phyloP scores from a whole-genome alignment of 2,888 invertebrate species.

The Plusia festucae region DNA sequence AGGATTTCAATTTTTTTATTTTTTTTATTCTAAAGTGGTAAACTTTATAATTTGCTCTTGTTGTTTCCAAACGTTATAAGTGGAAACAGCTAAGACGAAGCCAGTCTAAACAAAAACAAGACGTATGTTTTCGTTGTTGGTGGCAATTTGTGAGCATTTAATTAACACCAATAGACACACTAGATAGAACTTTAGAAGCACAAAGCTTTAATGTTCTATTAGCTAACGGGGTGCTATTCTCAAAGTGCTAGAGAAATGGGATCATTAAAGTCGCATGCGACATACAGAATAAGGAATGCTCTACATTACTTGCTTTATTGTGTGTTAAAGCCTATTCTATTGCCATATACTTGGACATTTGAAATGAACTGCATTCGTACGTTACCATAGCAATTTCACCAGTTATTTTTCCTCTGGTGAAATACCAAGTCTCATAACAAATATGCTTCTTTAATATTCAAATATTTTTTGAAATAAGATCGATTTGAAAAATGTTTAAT shows the following conservation, averaged over 20 bases:
- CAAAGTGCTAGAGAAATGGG: slow-evolving; percentile 36
- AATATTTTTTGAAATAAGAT: too few relatives aligned
- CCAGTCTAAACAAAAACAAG: slow-evolving; percentile 18
- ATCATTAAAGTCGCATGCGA: slow-evolving; percentile 29
- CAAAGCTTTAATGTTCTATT: slow-evolving; percentile 57
- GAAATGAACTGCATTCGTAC: slow-evolving; percentile 19
- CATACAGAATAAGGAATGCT: slow-evolving; percentile 47
- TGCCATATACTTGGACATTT: slow-evolving; percentile 32
- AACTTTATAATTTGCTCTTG: neutral
- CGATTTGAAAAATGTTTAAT: too few relatives aligned
- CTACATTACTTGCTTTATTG: slow-evolving; percentile 48
- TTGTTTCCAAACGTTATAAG: neutral
- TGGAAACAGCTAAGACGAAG: neutral
- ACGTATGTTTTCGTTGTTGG: slow-evolving; percentile 22
- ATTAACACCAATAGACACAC: slow-evolving; percentile 38
- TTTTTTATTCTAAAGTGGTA: too few relatives aligned
- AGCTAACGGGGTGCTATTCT: slow-evolving; percentile 48
- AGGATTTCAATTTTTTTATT: too few relatives aligned
- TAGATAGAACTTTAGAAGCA: slow-evolving; percentile 44
- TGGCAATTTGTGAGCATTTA: slow-evolving; percentile 45
- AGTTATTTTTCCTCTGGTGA: neutral
- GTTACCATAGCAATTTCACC: slow-evolving; percentile 31
- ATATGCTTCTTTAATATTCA: too few relatives aligned
- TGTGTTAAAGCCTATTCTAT: slow-evolving; percentile 54
- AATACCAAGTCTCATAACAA: neutral